These are phyloP conservation scores for Solenopsis fugax DNA, from an alignment of 1,140 invertebrate species.

Conservation along the genomic window DNA sequence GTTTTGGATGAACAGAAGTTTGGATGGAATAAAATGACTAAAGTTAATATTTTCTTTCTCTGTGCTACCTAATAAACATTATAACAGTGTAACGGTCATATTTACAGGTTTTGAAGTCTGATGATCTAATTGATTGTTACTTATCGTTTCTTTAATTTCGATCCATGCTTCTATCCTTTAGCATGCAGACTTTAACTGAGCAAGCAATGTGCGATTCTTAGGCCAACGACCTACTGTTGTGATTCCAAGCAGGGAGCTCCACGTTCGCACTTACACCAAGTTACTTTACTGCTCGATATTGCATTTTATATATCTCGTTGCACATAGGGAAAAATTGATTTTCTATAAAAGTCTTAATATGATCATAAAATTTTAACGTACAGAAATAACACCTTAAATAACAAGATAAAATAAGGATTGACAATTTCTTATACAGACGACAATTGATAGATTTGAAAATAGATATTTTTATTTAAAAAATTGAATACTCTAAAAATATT, in stretches of 20 bases:
- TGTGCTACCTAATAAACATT: background rate
- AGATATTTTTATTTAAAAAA: slow-evolving; percentile 1
- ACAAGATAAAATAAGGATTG: background rate
- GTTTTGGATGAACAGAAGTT: background rate
- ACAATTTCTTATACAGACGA: background rate
- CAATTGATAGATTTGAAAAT: background rate
- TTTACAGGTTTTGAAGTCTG: background rate
- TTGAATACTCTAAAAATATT: background rate
- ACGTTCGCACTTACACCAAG: slow-evolving; percentile 61
- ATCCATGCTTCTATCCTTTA: background rate
- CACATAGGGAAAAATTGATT: background rate
- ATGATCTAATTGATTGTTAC: background rate
- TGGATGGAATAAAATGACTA: background rate
- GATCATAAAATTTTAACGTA: background rate
- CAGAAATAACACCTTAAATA: background rate
- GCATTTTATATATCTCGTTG: slow-evolving; percentile 5
- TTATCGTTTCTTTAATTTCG: background rate
- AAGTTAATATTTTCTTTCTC: slow-evolving; percentile 2
- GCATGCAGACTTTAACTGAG: background rate
- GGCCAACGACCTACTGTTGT: slow-evolving; percentile 81
- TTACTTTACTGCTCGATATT: slow-evolving; percentile 14
- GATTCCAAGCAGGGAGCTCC: slow-evolving; percentile 78
- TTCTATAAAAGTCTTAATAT: background rate
- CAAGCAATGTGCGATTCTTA: slow-evolving; percentile 42
- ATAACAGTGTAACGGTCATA: background rate